These are phyloP conservation scores for Solea solea DNA, from an alignment of 2,113 vertebrate species.

Conservation along the genomic window DNA sequence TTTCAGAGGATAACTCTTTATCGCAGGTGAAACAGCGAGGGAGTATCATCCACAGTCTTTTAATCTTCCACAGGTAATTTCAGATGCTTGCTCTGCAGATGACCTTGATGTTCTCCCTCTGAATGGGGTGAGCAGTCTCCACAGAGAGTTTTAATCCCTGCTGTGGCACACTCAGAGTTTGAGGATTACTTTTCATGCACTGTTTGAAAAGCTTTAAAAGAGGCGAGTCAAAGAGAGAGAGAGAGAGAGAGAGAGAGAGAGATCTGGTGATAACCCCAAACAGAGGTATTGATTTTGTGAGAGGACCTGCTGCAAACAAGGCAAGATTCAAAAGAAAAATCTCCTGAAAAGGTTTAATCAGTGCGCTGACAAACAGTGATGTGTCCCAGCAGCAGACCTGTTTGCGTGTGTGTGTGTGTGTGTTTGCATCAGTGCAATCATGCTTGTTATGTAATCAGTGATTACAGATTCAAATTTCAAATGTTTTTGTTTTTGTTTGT, in stretches of 20 bases:
- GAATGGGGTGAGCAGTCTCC: not conserved
- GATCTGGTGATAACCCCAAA: constrained; percentile 51
- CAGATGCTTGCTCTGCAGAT: constrained; percentile 28
- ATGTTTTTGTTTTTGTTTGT: constrained; percentile 19
- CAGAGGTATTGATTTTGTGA: constrained; percentile 51
- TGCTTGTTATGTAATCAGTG: constrained; percentile 34
- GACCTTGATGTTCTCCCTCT: constrained; percentile 50
- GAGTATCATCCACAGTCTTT: constrained; percentile 25
- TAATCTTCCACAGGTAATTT: constrained; percentile 54
- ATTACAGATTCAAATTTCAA: constrained; percentile 41
- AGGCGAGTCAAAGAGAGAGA: not conserved
- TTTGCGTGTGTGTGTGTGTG: not conserved
- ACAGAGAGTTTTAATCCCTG: constrained; percentile 42
- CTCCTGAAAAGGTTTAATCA: constrained; percentile 33
- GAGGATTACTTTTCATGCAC: constrained; percentile 54
- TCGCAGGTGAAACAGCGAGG: constrained; percentile 24
- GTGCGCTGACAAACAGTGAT: constrained; percentile 30
- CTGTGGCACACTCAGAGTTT: constrained; percentile 33
- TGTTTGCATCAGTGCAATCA: constrained; percentile 1
- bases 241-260: constrained; percentile 1
- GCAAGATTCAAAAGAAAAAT: constrained; percentile 23
- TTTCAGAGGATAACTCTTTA: constrained; percentile 1
- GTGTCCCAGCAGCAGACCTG: constrained; percentile 14
- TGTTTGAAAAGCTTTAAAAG: constrained; percentile 44
- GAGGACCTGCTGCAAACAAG: constrained; percentile 43